phyloP scores from a whole-genome alignment of 2,113 vertebrate species.

The Salvelinus fontinalis region DNA sequence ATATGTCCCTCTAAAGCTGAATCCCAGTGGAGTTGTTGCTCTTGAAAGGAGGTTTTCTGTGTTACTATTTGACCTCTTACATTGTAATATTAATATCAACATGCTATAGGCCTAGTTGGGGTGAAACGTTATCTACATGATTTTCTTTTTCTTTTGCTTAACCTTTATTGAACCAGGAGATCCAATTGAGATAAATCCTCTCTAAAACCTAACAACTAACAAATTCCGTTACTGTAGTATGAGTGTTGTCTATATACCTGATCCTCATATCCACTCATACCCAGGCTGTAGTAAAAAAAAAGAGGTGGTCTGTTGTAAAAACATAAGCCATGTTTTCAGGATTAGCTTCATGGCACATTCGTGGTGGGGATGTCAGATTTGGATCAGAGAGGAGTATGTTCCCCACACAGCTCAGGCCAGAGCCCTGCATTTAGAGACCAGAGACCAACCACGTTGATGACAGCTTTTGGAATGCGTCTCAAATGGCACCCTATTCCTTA shows the following conservation, averaged over 20 bases:
- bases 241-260: conserved; percentile 24
- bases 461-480: not conserved
- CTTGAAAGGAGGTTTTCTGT: not conserved
- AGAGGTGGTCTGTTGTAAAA: conserved; percentile 45
- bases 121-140: too few relatives aligned
- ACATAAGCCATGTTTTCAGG: conserved; percentile 47
- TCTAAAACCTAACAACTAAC: not conserved
- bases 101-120: not conserved
- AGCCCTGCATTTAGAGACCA: conserved; percentile 55
- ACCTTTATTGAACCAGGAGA: too few relatives aligned
- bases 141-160: too few relatives aligned
- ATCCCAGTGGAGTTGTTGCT: not conserved
- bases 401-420: conserved; percentile 49
- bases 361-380: conserved; percentile 38
- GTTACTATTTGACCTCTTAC: not conserved
- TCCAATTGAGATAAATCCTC: not conserved
- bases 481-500: too few relatives aligned
- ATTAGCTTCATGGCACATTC: conserved; percentile 24
- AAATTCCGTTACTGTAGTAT: not conserved
- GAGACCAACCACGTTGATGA: conserved; percentile 60
- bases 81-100: not conserved
- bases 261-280: too few relatives aligned
- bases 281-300: conserved; percentile 27
- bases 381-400: conserved; percentile 33
- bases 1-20: not conserved